Evolutionary conservation across 2,113 vertebrate species (phyloP), one percentile per base, ranked within the genome.

Genomic region (Prolemur simus): DNA sequence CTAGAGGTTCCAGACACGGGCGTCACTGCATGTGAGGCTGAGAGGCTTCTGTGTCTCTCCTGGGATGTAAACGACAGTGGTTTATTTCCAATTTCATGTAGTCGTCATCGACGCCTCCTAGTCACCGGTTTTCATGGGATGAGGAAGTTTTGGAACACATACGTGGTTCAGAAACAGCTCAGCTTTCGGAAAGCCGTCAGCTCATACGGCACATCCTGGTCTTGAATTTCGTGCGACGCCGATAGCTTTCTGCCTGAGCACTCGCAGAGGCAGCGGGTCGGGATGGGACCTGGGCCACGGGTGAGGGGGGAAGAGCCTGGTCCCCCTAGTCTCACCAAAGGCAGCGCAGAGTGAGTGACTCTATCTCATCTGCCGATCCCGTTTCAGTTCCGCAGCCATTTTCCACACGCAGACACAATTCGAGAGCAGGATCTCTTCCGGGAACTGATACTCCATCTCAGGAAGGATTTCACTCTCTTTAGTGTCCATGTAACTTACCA

Each of bases 331-430:
- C 14, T n/a, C n/a, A 64, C 6, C 10, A 1, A 60, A 42, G 47
- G n/a, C 10, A 10, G 76, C 0, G 54, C 49, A 11, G 73, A 34
- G 60, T 27, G 58, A 54, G 54, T 1, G 0, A 1, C 3, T 47
- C 93, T 96, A 84, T 56, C 74, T 32, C 5, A 34, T 77, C 13
- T 97, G 97, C 0, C 97, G 98, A 45, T 99, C 98, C 45, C 98
- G 96, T 74, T 98, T 99, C 97, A 99, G 98, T 32, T 42, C 1
- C 3, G 99, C 98, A 0, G 99, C 99, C 3, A 98, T 98, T 97
- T 98, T 99, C 99, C 99, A 99, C 0, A 99, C 98, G 5, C 98
- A 98, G 0, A 98, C 76, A 3, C 98, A 99, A 0, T 98, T 99
- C 8, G 98, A 98, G 78, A 99, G 97, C 3, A 58, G 87, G 81